Evolutionary conservation across 2,113 vertebrate genomes (phyloP).

Genomic region (Epinephelus fuscoguttatus): DNA sequence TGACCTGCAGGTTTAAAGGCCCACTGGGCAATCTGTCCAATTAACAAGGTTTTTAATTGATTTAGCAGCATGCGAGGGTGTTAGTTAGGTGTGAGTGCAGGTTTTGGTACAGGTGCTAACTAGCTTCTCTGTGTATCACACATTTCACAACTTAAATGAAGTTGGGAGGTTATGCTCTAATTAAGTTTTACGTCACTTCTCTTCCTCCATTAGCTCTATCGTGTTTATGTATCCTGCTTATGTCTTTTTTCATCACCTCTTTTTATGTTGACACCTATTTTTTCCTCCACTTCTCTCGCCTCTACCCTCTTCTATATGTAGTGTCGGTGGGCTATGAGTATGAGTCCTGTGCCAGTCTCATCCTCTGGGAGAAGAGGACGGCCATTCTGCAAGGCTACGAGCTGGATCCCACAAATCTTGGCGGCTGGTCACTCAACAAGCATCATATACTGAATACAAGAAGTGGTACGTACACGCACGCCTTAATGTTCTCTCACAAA

Average conservation of each 20-base stretch:
- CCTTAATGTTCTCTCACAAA: not conserved
- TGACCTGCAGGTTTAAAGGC: conserved; percentile 51
- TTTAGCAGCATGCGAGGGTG: conserved; percentile 65
- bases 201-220: not conserved
- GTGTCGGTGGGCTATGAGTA: conserved; percentile 99
- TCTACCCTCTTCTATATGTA: conserved; percentile 61
- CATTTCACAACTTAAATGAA: conserved; percentile 52
- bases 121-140: conserved; percentile 75
- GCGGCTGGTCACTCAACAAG: conserved; percentile 97
- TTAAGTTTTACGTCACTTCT: conserved; percentile 31
- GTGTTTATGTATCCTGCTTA: not conserved
- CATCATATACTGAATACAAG: conserved; percentile 96
- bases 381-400: conserved; percentile 95
- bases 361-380: conserved; percentile 98
- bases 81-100: conserved; percentile 73
- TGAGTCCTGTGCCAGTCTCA: conserved; percentile 95
- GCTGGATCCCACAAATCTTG: conserved; percentile 95
- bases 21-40: conserved; percentile 66
- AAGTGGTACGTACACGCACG: conserved; percentile 85
- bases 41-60: conserved; percentile 79
- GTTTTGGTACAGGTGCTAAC: conserved; percentile 76
- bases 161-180: conserved; percentile 32
- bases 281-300: not conserved
- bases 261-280: not conserved
- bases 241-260: conserved; percentile 1